Evolutionary conservation across 2,113 vertebrate species (phyloP).

Genomic region (Spea multiplicata): DNA sequence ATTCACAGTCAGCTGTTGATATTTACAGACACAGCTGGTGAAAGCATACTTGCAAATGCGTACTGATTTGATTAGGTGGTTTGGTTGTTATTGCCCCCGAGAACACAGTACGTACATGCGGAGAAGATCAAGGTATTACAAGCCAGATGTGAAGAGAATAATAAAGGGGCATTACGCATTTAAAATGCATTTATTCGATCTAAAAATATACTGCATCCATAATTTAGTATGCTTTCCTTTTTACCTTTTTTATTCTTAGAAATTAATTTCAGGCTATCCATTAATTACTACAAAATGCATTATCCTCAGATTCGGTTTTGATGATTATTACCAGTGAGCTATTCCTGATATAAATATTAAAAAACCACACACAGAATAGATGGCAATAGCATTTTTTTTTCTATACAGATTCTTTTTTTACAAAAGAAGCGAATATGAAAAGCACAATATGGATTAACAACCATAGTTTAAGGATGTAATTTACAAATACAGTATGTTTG

Average conservation of each 20-base stretch:
- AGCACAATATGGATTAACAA: no score
- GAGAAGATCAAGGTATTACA: conserved; percentile 17
- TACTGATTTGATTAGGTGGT: conserved; percentile 75
- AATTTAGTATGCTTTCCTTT: background rate
- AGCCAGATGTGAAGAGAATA: background rate
- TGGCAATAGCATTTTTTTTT: no score
- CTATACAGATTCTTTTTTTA: no score
- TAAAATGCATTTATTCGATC: background rate
- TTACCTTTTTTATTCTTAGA: background rate
- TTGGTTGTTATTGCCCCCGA: conserved; percentile 62
- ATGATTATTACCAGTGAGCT: no score
- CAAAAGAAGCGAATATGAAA: no score
- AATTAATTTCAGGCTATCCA: background rate
- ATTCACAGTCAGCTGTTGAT: conserved; percentile 56
- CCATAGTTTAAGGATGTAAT: conserved; percentile 3
- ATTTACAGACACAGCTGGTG: conserved; percentile 69
- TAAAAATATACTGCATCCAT: background rate
- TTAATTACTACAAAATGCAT: no score
- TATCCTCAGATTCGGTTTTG: no score
- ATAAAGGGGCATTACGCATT: conserved; percentile 1
- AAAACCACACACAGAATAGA: no score
- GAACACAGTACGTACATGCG: background rate
- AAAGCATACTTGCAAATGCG: conserved; percentile 70
- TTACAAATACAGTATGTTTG: conserved; percentile 12
- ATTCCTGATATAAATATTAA: no score